Conservation (phyloP, 2,113 vertebrate genomes). For the Alethe diademata region DNA sequence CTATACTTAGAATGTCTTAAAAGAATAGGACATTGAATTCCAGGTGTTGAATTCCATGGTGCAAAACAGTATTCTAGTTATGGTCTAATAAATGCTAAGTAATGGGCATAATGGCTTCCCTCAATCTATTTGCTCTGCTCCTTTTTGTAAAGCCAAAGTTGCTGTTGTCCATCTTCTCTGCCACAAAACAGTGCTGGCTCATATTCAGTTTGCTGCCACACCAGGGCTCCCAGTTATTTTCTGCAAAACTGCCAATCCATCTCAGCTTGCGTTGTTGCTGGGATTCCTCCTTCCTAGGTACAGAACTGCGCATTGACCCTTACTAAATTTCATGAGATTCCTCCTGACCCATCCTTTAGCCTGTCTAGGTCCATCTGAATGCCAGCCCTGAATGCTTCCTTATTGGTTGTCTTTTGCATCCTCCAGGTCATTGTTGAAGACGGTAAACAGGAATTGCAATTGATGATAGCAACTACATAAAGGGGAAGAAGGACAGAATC, state of each 20-base stretch:
- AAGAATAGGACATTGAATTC: not conserved
- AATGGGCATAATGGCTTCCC: not conserved
- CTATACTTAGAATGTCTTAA: not conserved
- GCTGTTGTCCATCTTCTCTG: not conserved
- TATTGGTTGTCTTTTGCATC: not conserved
- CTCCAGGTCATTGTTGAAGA: not conserved
- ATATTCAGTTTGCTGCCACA: not conserved
- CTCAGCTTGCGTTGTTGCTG: not conserved
- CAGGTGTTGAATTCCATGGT: not conserved
- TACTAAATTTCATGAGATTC: not conserved
- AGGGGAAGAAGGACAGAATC: not conserved
- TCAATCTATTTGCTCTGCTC: not conserved
- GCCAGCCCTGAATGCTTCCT: not conserved
- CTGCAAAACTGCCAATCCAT: not conserved
- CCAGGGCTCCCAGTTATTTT: not conserved
- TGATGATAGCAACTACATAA: not conserved
- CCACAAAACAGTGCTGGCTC: not conserved
- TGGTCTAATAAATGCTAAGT: not conserved
- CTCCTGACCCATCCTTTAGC: not conserved
- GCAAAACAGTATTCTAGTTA: not conserved
- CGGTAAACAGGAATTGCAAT: not conserved
- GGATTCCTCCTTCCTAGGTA: not conserved
- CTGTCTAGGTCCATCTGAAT: not conserved
- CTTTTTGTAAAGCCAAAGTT: not conserved
- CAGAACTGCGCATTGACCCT: not conserved